Evolutionary conservation across 2,113 vertebrate species (phyloP).

Genomic region (Triplophysa rosa): DNA sequence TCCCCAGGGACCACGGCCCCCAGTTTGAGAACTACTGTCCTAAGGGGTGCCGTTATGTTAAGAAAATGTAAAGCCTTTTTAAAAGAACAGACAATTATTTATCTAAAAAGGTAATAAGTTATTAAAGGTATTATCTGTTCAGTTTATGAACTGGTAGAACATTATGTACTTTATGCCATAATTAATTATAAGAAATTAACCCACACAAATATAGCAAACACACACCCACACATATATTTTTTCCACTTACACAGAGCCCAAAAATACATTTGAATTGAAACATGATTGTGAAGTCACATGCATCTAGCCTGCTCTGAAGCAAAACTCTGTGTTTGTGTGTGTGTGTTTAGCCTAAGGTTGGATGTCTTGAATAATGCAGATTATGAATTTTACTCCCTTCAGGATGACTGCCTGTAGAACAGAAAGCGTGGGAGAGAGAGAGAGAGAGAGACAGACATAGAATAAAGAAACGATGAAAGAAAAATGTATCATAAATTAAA

Average conservation of each 20-base stretch:
- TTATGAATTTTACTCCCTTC: constrained; percentile 16
- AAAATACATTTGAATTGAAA: background rate
- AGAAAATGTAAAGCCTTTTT: too few relatives aligned
- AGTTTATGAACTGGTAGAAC: too few relatives aligned
- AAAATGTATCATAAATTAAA: constrained; percentile 2
- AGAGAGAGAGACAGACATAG: background rate
- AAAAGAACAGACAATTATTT: too few relatives aligned
- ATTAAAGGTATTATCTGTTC: too few relatives aligned
- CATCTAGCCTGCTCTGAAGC: constrained; percentile 3
- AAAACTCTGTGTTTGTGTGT: constrained; percentile 9
- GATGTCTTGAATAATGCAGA: constrained; percentile 33
- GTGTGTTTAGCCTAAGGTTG: constrained; percentile 30
- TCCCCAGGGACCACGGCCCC: too few relatives aligned
- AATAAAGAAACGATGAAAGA: constrained; percentile 25
- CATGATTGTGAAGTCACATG: constrained; percentile 18
- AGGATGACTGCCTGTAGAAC: constrained; percentile 32
- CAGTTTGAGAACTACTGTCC: too few relatives aligned
- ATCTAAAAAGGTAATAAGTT: too few relatives aligned
- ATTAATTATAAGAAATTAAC: too few relatives aligned
- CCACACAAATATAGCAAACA: background rate
- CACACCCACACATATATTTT: background rate
- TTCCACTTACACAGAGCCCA: background rate
- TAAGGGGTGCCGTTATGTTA: too few relatives aligned
- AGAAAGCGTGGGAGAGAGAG: constrained; percentile 5
- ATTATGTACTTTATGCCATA: too few relatives aligned